Base-by-base conservation (phyloP, 92 coral and sea anemone species). In the Phymanthus crucifer region DNA sequence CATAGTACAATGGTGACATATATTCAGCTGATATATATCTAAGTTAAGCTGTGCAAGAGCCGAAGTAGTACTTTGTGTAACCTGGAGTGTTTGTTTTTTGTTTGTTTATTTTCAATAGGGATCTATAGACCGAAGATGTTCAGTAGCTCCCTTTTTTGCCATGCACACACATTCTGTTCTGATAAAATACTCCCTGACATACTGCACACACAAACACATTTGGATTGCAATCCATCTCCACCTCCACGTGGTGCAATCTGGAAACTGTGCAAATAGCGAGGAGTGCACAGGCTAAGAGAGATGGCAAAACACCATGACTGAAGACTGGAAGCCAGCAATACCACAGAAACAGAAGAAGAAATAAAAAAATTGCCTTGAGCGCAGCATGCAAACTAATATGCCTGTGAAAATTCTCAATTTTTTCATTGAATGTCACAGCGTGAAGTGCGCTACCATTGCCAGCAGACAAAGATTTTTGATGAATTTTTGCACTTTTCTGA, bases 211-310 rank as follows among this genome's bases (percentile, higher is more conserved):
- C 64, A 21, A 54, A 54, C 64, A 54, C 4, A 2, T 3, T 0
- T 54, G 64, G 64, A 54, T 54, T 54, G 64, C 27, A 23, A 54
- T 54, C 27, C 64, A 54, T 54, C 64, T 54, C 64, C 64, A 54
- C 64, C 64, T 54, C 64, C 64, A 54, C 64, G 64, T 54, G 64
- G 64, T 54, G 27, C 64, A 54, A 21, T 54, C 64, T 54, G 64
- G 64, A 3, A 54, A 54, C 64, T 54, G 64, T 54, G 10, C 29
- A 11, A 19, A 6, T n/a, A n/a, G n/a, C n/a, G n/a, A n/a, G n/a
- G 9, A 54, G 64, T 3, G 64, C n/a, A 54, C 64, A 54, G 64
- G 64, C 64, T 54, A 54, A 54, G 64, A 54, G 64, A 54, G 64
- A 54, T 54, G 64, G 29, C n/a, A n/a, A n/a, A n/a, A n/a, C n/a